Conservation (phyloP, 2,113 vertebrate species). For the Heptranchias perlo region DNA sequence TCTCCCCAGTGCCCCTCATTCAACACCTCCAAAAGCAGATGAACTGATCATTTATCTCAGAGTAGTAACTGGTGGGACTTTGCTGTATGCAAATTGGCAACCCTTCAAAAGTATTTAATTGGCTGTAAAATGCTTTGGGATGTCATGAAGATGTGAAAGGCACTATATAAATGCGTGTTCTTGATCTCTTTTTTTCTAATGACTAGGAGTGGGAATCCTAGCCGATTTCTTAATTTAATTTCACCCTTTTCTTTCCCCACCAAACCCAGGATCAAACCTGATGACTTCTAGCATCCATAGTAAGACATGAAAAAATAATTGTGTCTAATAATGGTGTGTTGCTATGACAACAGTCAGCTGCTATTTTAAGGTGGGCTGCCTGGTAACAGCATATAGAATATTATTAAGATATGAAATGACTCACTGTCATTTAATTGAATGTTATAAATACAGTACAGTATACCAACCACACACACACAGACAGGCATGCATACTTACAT, state of each 20-base stretch:
- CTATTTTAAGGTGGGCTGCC: not conserved
- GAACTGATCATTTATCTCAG: not conserved
- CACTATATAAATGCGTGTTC: not conserved
- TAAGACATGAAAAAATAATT: not conserved
- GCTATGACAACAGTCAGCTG: not conserved
- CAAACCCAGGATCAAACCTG: not conserved
- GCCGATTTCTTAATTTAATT: not conserved
- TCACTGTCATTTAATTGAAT: conserved; percentile 2
- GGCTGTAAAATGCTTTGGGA: not conserved
- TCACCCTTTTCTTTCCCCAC: not conserved
- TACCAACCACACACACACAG: not conserved
- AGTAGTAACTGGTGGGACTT: not conserved
- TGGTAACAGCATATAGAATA: not conserved
- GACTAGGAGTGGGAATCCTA: not conserved
- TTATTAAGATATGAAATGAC: not conserved
- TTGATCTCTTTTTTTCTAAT: not conserved
- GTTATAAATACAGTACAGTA: not conserved
- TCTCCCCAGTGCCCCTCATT: too few relatives aligned
- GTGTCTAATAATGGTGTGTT: not conserved
- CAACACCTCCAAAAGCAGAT: too few relatives aligned
- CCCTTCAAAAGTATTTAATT: not conserved
- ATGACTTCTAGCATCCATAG: not conserved
- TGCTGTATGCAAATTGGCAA: not conserved
- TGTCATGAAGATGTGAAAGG: not conserved
- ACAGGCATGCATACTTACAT: not conserved